These are phyloP conservation scores for Pogonocichla stellata DNA, from an alignment of 2,113 vertebrate species.

Conservation along the genomic window DNA sequence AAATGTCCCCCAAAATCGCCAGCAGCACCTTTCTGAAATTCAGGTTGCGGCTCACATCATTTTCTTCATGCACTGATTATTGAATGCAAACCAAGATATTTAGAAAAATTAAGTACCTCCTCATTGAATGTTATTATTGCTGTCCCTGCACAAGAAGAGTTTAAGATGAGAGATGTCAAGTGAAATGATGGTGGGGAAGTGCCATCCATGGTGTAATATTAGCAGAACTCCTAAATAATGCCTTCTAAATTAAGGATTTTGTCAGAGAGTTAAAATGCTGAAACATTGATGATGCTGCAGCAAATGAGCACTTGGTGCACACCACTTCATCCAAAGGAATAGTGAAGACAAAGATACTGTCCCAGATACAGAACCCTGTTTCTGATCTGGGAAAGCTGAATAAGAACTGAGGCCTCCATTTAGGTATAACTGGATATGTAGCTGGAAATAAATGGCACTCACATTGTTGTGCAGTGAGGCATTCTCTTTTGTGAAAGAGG, in stretches of 20 bases:
- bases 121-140: background rate
- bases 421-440: background rate
- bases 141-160: too few relatives aligned
- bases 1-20: background rate
- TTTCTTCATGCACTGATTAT: background rate
- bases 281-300: background rate
- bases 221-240: background rate
- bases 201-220: background rate
- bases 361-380: background rate
- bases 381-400: background rate
- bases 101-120: background rate
- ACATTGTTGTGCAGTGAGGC: background rate
- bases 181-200: background rate
- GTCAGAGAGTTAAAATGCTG: background rate
- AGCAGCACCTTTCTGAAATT: background rate
- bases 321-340: background rate
- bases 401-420: background rate
- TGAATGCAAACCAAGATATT: background rate
- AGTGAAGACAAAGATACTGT: background rate
- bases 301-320: background rate
- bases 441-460: background rate
- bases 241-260: background rate
- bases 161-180: background rate
- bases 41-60: fast-evolving
- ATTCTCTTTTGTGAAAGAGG: background rate